Evolutionary conservation across 2,888 invertebrate genomes (phyloP), one percentile per base, ranked within the genome.

Genomic region (Caenorhabditis uteleia): DNA sequence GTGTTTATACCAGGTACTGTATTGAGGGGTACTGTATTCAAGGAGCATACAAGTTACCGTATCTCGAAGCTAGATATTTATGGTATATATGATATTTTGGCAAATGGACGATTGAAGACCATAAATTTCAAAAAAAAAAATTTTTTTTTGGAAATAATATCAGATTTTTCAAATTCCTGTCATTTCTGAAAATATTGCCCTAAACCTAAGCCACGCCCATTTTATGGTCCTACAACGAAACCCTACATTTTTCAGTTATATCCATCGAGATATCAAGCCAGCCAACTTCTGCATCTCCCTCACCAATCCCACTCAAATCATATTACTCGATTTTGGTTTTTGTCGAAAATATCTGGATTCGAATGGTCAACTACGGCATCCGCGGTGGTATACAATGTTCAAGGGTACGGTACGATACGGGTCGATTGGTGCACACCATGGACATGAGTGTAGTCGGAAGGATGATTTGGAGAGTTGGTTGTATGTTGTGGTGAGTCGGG

Each of bases 381-480:
- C 70, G 12, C 29, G 69, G 39, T 62, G 61, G 69, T 42, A 27
- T 12, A 54, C 57, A 10, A 33, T 50, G 23, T 67, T 70, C 51
- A 59, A 60, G 23, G 67, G 70, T 18, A 69, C 69, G n/a, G 23
- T 56, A n/a, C 45, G 69, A 46, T 68, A 70, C 56, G 70, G 68
- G 3, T 25, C 70, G 2, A 29, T 74, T 31, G 55, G 59, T 3
- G 45, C 68, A 38, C 76, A 78, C 57, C 55, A 74, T 34, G 57
- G 58, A 39, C 49, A 71, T 18, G 78, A 78, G 21, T 55, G 66
- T 21, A 53, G 69, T 31, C 54, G 78, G 29, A 77, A 77, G 38
- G 78, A 78, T 46, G 78, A 78, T 43, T 57, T 78, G 45, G 77
- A 78, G 53, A 64, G 74, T 27, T 70, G 73, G 70, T 47, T 76